Evolutionary conservation across 2,113 vertebrate genomes (phyloP).

Genomic region (Morone saxatilis): DNA sequence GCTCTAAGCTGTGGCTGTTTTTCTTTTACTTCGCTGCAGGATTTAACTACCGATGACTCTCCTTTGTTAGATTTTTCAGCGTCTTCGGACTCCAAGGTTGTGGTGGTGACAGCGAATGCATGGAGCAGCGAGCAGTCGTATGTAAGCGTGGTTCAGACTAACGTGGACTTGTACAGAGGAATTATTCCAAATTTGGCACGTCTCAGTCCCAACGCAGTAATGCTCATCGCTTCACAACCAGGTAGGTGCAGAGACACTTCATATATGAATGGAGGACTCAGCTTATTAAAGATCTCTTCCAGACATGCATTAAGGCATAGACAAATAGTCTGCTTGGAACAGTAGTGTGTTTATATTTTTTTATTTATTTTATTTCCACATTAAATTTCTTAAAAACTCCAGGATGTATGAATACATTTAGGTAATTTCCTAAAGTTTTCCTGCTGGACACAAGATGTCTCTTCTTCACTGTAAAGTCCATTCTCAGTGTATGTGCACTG

Average conservation of each 20-base stretch:
- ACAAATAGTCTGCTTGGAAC: too few species aligned
- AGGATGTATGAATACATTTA: too few species aligned
- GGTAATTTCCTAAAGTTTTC: too few species aligned
- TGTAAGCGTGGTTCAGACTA: slow-evolving; percentile 90
- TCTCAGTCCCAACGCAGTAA: slow-evolving; percentile 87
- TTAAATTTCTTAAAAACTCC: too few species aligned
- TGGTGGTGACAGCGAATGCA: slow-evolving; percentile 92
- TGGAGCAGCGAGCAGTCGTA: slow-evolving; percentile 93
- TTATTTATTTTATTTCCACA: too few species aligned
- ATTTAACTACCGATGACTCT: not conserved
- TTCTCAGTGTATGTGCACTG: too few species aligned
- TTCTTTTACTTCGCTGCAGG: not conserved
- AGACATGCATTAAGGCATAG: too few species aligned
- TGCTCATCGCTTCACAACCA: slow-evolving; percentile 94
- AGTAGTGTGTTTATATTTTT: too few species aligned
- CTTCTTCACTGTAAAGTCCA: too few species aligned
- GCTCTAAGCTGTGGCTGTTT: not conserved
- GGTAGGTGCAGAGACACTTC: slow-evolving; percentile 59
- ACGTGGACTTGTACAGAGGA: slow-evolving; percentile 91
- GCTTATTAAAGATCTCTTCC: too few species aligned
- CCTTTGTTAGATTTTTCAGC: slow-evolving; percentile 88
- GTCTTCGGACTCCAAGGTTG: slow-evolving; percentile 89
- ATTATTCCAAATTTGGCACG: slow-evolving; percentile 88
- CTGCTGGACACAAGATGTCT: too few species aligned
- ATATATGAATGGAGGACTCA: too few species aligned